Conservation (phyloP, 2,888 invertebrate genomes). For the Pollenia amentaria region DNA sequence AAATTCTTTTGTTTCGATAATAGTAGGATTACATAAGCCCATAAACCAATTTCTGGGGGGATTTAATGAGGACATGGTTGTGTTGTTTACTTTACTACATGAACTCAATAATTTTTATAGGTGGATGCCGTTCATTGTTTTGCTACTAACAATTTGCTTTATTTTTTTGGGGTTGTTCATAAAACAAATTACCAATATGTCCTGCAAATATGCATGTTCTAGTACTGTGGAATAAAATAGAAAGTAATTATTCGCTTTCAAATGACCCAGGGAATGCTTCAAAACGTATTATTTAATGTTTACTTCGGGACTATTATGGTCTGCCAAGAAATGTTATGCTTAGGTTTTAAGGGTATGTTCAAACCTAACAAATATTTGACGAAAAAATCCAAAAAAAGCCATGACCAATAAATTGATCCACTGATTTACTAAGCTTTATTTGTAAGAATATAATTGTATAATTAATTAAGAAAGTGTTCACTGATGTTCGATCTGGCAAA, state of each 20-base stretch:
- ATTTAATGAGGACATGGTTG: constrained; percentile 54
- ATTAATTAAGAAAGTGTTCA: too few species aligned
- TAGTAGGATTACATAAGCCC: constrained; percentile 60
- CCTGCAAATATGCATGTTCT: constrained; percentile 31
- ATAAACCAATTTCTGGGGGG: constrained; percentile 39
- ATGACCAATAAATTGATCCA: too few species aligned
- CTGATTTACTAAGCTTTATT: too few species aligned
- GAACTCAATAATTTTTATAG: constrained; percentile 65
- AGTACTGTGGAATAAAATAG: constrained; percentile 14
- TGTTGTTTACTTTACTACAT: constrained; percentile 49
- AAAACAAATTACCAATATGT: constrained; percentile 65
- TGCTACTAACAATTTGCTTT: constrained; percentile 27
- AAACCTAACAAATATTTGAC: too few species aligned
- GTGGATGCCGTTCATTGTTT: constrained; percentile 59
- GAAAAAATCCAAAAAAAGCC: too few species aligned
- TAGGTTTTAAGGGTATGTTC: too few species aligned
- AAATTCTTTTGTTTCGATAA: constrained; percentile 43
- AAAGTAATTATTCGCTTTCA: not conserved
- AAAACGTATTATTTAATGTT: too few species aligned
- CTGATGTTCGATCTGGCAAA: too few species aligned
- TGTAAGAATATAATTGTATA: too few species aligned
- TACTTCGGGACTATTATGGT: too few species aligned
- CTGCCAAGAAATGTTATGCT: too few species aligned
- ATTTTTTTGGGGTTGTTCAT: constrained; percentile 31
- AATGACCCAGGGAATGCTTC: too few species aligned